Base-by-base conservation (phyloP, 2,888 invertebrate genomes). In the Synergus japonicus region DNA sequence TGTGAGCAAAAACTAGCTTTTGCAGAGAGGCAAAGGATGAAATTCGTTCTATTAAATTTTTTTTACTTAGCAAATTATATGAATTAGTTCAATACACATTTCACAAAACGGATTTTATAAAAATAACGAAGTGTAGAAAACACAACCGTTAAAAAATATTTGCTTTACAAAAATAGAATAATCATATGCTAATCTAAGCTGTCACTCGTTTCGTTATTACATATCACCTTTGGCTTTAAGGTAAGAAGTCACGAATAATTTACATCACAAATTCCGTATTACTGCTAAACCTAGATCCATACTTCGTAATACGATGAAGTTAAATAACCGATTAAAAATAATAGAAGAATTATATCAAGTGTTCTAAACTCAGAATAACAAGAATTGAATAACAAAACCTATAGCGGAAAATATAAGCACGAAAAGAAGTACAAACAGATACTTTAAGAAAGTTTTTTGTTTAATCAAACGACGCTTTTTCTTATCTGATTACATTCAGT, bases 191-290 rank as follows among this genome's bases (percentile, higher is more conserved):
- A 49, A 73, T 73, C 13, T 29, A 54, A 10, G 49, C 49, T 73
- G 37, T 49, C 49, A 54, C 54, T 54, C 49, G 49, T 54, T 49
- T 73, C 49, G n/a, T 49, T 49, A 9, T 49, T 29, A 29, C 29
- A 29, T 29, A 29, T 29, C 49, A 73, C 73, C 73, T 73, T 73
- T 73, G 73, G 54, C 69, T 18, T 46, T 69, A 22, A 73, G 29
- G 73, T 73, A 73, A 73, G 60, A 73, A 73, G 73, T 73, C 73
- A 73, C 54, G 49, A 37, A 49, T 29, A 54, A 73, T 73, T 37
- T 73, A 8, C 73, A 54, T 54, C 37, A 29, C 54, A 73, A 73
- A 54, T 13, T 49, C 2, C 15, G n/a, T 29, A 49, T 69, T 54
- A 15, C 13, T 69, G 29, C 29, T 15, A 69, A 49, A 37, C 15